Conservation (phyloP, 35 echinoderm and acorn worm species). For the Apostichopus parvimensis region DNA sequence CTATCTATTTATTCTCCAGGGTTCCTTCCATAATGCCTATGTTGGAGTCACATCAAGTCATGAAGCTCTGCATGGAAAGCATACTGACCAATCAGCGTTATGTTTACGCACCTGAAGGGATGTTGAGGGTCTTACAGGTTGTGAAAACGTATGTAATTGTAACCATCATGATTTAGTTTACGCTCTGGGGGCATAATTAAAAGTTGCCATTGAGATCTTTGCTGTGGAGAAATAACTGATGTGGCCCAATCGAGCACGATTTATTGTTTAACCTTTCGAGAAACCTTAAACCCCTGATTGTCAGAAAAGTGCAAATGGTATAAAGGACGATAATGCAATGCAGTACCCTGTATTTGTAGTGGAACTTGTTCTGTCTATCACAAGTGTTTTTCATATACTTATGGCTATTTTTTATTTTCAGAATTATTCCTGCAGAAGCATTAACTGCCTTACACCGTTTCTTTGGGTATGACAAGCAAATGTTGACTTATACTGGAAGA, state of each 20-base stretch:
- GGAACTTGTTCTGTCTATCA: too few relatives aligned
- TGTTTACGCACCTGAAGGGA: conserved; percentile 9
- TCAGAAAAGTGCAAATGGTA: too few relatives aligned
- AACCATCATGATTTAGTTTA: too few relatives aligned
- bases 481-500: not conserved
- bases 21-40: conserved; percentile 42
- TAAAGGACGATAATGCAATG: too few relatives aligned
- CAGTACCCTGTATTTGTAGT: too few relatives aligned
- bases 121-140: not conserved
- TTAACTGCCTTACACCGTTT: not conserved
- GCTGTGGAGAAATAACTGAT: too few relatives aligned
- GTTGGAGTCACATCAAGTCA: conserved; percentile 8
- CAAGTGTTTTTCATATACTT: too few relatives aligned
- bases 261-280: too few relatives aligned
- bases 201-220: too few relatives aligned
- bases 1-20: not conserved
- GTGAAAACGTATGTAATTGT: conserved; percentile 19
- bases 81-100: conserved; percentile 41
- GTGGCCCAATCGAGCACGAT: too few relatives aligned
- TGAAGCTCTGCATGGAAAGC: conserved; percentile 11
- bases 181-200: too few relatives aligned
- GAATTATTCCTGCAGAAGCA: not conserved
- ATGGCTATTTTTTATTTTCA: not conserved
- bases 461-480: not conserved
- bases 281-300: too few relatives aligned